A percentile compares a stretch with the other conserved stretches of the same genome.
These are phyloP conservation scores for Halictus ligatus DNA, from an alignment of 2,888 invertebrate genomes.

Conservation along the genomic window DNA sequence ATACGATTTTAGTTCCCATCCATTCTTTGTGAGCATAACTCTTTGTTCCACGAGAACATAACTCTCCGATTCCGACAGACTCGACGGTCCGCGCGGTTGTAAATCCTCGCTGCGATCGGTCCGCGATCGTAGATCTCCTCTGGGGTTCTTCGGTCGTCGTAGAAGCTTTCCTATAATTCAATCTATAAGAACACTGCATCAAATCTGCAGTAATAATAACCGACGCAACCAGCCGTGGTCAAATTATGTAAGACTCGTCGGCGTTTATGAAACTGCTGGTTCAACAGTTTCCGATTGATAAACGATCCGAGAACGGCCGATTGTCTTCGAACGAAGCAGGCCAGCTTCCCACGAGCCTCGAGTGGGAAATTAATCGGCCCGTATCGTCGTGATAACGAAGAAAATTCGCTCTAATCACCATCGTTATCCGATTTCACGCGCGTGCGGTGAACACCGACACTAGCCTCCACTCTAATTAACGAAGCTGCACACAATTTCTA, in stretches of 20 bases:
- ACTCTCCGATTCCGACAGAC: not conserved
- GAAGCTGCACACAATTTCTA: not conserved
- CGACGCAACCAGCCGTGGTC: not conserved
- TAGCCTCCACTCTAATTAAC: not conserved
- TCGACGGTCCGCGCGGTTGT: not conserved
- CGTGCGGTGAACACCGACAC: not conserved
- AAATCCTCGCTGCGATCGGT: not conserved
- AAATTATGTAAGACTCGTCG: not conserved
- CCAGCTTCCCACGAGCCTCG: not conserved
- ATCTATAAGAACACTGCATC: not conserved
- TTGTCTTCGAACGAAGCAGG: not conserved
- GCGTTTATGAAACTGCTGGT: not conserved
- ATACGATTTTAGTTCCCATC: not conserved
- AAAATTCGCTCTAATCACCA: not conserved
- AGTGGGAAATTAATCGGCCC: not conserved
- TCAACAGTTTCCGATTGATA: not conserved
- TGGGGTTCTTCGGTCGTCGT: not conserved
- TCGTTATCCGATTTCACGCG: not conserved
- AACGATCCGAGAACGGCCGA: not conserved
- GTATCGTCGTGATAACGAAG: not conserved
- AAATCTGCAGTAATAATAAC: not conserved
- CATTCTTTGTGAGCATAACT: not conserved
- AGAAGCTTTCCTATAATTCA: not conserved
- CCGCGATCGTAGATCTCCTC: not conserved
- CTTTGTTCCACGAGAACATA: not conserved